A percentile compares a stretch with the other conserved stretches of the same genome.
phyloP scores from a whole-genome alignment of 92 coral and sea anemone species.

The Ricordea florida region DNA sequence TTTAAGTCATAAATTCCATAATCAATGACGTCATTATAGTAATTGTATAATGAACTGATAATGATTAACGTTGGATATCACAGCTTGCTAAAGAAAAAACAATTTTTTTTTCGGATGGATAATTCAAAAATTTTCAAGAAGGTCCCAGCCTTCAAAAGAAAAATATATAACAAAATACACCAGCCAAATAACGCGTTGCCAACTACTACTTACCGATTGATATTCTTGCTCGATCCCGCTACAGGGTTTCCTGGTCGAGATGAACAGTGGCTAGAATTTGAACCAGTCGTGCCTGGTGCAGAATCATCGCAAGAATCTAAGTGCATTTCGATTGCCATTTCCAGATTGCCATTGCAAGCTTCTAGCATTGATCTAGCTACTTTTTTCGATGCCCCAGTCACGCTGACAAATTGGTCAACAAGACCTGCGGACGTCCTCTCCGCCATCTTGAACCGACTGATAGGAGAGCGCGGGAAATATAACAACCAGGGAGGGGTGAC shows the following conservation, averaged over 20 bases:
- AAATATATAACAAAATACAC: no score
- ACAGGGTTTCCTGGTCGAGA: background rate
- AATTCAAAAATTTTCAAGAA: no score
- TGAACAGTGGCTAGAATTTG: slow-evolving; percentile 36
- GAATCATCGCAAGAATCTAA: slow-evolving; percentile 80
- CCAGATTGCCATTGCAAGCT: slow-evolving; percentile 96
- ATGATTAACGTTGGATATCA: no score
- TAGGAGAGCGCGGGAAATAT: slow-evolving; percentile 66
- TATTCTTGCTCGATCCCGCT: slow-evolving; percentile 12
- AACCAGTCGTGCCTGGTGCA: slow-evolving; percentile 5
- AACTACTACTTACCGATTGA: slow-evolving; percentile 5
- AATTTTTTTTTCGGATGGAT: no score
- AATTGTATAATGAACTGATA: no score
- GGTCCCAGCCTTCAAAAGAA: no score
- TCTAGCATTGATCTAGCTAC: slow-evolving; percentile 82
- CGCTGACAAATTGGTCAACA: slow-evolving; percentile 82
- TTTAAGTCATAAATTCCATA: no score
- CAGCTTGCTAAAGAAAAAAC: no score
- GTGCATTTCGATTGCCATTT: slow-evolving; percentile 98
- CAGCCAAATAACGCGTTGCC: background rate
- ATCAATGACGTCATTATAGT: no score
- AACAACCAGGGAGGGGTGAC: background rate
- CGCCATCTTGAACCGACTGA: slow-evolving; percentile 79
- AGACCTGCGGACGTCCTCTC: slow-evolving; percentile 73
- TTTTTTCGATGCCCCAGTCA: slow-evolving; percentile 82